These are phyloP conservation scores for Eulimnadia texana DNA, from an alignment of 1,140 invertebrate species.

Conservation along the genomic window DNA sequence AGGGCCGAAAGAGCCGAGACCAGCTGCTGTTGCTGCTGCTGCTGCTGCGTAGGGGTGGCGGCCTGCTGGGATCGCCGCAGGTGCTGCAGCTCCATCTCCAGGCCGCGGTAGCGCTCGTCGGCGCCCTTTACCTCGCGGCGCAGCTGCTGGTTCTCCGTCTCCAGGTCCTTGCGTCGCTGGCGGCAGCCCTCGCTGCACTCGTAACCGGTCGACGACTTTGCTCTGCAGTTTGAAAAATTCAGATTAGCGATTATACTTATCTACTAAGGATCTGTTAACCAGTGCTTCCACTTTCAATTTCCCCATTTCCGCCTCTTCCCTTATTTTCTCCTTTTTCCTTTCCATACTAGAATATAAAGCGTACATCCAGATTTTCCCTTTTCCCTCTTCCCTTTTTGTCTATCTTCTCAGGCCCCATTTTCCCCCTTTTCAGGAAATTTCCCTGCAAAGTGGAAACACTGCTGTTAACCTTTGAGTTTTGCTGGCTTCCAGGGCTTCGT, in stretches of 20 bases:
- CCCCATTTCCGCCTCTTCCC: too few species aligned
- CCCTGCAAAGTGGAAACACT: too few species aligned
- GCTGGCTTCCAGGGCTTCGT: slow-evolving; percentile 41
- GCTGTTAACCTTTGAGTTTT: too few species aligned
- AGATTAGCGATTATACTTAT: not conserved
- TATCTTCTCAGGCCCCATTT: too few species aligned
- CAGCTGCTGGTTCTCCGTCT: slow-evolving; percentile 57
- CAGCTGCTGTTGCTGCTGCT: slow-evolving; percentile 51
- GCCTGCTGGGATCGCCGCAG: not conserved
- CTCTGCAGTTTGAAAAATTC: not conserved
- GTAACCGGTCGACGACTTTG: not conserved
- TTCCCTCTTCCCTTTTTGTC: too few species aligned
- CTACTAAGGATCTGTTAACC: not conserved
- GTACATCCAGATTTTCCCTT: too few species aligned
- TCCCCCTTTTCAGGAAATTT: too few species aligned
- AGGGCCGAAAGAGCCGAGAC: slow-evolving; percentile 62
- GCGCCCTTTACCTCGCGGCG: slow-evolving; percentile 54
- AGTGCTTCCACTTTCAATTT: too few species aligned
- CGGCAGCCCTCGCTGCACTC: slow-evolving; percentile 67
- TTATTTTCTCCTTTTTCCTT: too few species aligned
- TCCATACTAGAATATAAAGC: too few species aligned
- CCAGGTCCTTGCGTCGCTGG: slow-evolving; percentile 53
- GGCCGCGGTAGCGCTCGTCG: slow-evolving; percentile 47
- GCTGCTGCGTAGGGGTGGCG: slow-evolving; percentile 17
- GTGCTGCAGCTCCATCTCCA: slow-evolving; percentile 34